Conservation (phyloP, 2,797 vertebrate species). For the Eleutherodactylus coqui region DNA sequence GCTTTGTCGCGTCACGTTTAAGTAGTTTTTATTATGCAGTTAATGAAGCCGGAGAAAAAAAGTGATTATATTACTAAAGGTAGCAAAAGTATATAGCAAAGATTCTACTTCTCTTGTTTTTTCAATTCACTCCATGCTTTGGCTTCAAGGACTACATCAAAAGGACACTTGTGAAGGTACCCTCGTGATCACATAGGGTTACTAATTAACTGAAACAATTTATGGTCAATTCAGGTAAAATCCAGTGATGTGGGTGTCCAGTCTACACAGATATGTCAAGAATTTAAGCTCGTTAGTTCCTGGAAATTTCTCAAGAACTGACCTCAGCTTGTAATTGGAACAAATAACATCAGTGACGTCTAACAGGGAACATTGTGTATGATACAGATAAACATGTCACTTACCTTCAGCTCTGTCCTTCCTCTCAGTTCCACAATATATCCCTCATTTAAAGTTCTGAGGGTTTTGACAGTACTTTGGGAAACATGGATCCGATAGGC, state of each 20-base stretch:
- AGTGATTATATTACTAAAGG: no score
- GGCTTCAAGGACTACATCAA: no score
- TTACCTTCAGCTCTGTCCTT: conserved; percentile 61
- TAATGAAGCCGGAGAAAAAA: no score
- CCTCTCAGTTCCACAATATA: conserved; percentile 58
- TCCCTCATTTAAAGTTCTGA: conserved; percentile 59
- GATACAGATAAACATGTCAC: conserved; percentile 37
- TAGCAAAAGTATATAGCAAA: no score
- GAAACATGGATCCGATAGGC: conserved; percentile 61
- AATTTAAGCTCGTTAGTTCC: background rate
- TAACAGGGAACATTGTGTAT: background rate
- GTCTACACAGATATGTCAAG: background rate
- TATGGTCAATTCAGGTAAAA: background rate
- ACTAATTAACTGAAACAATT: background rate
- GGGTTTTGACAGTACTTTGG: conserved; percentile 60
- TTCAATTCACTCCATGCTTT: no score
- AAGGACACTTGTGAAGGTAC: background rate
- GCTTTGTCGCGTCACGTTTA: no score
- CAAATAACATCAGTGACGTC: conserved; percentile 4
- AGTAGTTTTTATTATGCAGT: no score
- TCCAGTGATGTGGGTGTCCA: background rate
- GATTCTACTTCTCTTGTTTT: no score
- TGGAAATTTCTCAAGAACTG: conserved; percentile 6
- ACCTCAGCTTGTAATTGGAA: background rate
- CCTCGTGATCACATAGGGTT: background rate